Percentiles rank a stretch among this genome's conserved stretches.
phyloP scores from a whole-genome alignment of 2,797 vertebrate genomes.

The Helostoma temminkii region DNA sequence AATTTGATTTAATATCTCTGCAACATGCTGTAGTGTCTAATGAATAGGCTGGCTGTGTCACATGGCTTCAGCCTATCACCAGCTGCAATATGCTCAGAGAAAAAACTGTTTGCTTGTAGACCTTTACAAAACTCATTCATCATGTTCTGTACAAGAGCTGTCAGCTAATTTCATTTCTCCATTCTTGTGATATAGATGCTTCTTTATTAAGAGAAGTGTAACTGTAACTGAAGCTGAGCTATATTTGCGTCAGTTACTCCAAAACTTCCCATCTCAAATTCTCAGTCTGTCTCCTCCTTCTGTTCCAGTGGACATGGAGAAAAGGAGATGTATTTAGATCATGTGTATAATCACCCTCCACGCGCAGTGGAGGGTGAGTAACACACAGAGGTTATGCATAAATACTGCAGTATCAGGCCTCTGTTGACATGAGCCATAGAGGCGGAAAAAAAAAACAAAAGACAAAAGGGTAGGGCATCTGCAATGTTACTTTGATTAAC shows the following conservation, averaged over 20 bases:
- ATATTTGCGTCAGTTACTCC: constrained; percentile 13
- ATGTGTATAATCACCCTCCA: constrained; percentile 67
- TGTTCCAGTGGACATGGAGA: constrained; percentile 22
- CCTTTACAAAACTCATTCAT: too few species aligned
- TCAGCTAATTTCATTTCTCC: constrained; percentile 56
- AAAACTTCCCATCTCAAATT: constrained; percentile 19
- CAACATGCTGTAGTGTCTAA: constrained; percentile 40
- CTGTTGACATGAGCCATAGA: constrained; percentile 44
- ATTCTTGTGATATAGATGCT: constrained; percentile 1
- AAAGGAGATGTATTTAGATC: constrained; percentile 58
- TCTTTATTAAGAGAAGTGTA: constrained; percentile 6
- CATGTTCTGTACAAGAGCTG: constrained; percentile 13
- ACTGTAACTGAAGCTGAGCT: constrained; percentile 2
- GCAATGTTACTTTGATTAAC: constrained; percentile 55
- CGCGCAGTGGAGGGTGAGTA: constrained; percentile 52
- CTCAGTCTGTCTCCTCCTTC: constrained; percentile 9
- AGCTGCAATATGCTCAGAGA: background rate
- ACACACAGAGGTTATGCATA: constrained; percentile 54
- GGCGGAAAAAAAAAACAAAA: constrained; percentile 21
- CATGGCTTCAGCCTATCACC: constrained; percentile 18
- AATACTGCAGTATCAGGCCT: constrained; percentile 70
- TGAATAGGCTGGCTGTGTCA: constrained; percentile 34
- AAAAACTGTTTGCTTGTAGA: too few species aligned
- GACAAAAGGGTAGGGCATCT: constrained; percentile 46
- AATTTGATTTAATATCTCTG: constrained; percentile 49